Conservation (phyloP, 2,113 vertebrate genomes). For the Vimba vimba region DNA sequence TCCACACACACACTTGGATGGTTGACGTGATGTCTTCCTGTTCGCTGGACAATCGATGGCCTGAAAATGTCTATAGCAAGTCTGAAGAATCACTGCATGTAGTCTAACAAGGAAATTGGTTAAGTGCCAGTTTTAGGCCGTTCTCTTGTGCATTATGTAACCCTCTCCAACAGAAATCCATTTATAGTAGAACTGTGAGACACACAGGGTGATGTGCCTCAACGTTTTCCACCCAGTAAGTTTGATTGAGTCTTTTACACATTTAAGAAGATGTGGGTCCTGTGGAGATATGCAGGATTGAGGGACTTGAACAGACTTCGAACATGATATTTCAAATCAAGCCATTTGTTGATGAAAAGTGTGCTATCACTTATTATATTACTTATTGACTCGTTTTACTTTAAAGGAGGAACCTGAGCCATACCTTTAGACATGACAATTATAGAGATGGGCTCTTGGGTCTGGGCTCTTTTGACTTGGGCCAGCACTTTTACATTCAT, state of each 20-base stretch:
- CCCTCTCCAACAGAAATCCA: constrained; percentile 36
- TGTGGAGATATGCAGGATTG: not conserved
- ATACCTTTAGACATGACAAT: not conserved
- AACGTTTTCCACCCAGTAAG: constrained; percentile 15
- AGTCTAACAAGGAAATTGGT: constrained; percentile 46
- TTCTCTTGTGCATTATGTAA: constrained; percentile 50
- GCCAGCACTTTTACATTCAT: not conserved
- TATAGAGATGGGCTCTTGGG: not conserved
- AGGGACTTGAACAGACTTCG: not conserved
- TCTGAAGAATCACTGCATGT: constrained; percentile 25
- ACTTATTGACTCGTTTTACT: not conserved
- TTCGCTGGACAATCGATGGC: not conserved
- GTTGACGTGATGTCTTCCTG: constrained; percentile 23
- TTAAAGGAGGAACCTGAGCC: not conserved
- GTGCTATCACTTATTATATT: not conserved
- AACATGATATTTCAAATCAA: not conserved
- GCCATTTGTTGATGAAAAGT: not conserved
- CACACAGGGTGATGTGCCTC: not conserved
- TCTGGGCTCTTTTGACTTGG: not conserved
- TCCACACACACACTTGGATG: not conserved
- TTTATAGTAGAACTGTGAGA: constrained; percentile 37
- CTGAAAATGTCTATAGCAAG: constrained; percentile 15
- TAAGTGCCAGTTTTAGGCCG: constrained; percentile 38
- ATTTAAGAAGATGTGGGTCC: not conserved
- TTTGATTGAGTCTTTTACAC: constrained; percentile 5